A percentile compares a stretch with the other conserved stretches of the same genome.
Conservation (phyloP, 2,113 vertebrate species). For the Geococcyx californianus region DNA sequence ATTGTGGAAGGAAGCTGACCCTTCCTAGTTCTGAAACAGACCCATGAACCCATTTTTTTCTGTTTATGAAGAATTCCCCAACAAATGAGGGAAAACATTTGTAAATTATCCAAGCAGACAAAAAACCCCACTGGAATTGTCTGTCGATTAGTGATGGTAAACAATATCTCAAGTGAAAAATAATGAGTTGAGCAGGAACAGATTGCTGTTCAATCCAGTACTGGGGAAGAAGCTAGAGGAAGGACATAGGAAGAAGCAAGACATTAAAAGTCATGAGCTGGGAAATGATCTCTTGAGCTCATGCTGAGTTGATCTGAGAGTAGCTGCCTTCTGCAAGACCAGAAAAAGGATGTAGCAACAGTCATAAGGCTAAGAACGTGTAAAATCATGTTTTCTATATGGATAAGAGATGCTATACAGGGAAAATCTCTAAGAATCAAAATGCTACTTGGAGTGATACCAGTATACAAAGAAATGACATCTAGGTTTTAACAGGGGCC, state of each 20-base stretch:
- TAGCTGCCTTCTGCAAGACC: neutral
- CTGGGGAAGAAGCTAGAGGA: neutral
- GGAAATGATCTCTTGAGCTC: neutral
- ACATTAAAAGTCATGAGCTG: neutral
- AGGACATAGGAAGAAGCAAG: neutral
- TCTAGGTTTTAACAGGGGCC: neutral
- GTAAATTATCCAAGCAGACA: neutral
- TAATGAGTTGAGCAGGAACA: neutral
- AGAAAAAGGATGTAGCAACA: neutral
- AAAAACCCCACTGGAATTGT: neutral
- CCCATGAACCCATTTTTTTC: neutral
- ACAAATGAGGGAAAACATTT: neutral
- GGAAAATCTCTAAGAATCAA: neutral
- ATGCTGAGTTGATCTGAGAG: neutral
- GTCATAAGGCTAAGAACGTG: neutral
- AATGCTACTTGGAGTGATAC: neutral
- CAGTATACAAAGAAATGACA: neutral
- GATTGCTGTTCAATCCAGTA: neutral
- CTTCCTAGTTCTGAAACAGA: neutral
- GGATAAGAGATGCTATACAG: neutral
- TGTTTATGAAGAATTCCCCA: neutral
- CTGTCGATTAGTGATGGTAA: neutral
- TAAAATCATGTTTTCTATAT: neutral
- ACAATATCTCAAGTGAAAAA: neutral
- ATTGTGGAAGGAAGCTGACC: neutral